A percentile compares a stretch with the other conserved stretches of the same genome.
Conservation (phyloP, 2,797 vertebrate genomes). For the Sebastolobus alascanus region DNA sequence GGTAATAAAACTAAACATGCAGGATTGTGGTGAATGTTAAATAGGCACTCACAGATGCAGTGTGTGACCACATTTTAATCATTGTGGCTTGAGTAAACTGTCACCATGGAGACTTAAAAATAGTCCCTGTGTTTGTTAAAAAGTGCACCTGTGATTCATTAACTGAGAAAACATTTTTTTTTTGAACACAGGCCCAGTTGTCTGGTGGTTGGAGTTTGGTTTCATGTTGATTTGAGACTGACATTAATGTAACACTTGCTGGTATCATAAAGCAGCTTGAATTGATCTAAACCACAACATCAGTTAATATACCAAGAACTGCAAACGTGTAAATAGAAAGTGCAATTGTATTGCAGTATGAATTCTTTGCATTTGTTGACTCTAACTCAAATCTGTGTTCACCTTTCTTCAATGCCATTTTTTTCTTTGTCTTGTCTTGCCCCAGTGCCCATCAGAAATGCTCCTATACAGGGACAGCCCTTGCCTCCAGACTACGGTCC, state of each 20-base stretch:
- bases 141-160: background rate
- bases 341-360: background rate
- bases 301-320: background rate
- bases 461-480: constrained; percentile 87
- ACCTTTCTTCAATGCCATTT: background rate
- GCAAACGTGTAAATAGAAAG: background rate
- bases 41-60: background rate
- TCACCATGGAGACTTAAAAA: background rate
- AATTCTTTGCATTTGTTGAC: background rate
- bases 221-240: background rate
- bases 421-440: constrained; percentile 5
- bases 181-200: too few relatives aligned
- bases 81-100: background rate
- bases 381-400: background rate
- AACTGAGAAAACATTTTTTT: background rate
- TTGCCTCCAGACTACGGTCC: constrained; percentile 93
- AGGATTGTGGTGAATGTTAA: constrained; percentile 29
- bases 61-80: background rate
- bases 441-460: constrained; percentile 82
- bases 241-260: background rate
- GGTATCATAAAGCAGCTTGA: background rate
- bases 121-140: background rate
- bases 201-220: background rate
- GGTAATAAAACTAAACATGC: constrained; percentile 81
- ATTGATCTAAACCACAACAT: background rate